Conservation (phyloP, 2,113 vertebrate species). For the Silurus asotus region DNA sequence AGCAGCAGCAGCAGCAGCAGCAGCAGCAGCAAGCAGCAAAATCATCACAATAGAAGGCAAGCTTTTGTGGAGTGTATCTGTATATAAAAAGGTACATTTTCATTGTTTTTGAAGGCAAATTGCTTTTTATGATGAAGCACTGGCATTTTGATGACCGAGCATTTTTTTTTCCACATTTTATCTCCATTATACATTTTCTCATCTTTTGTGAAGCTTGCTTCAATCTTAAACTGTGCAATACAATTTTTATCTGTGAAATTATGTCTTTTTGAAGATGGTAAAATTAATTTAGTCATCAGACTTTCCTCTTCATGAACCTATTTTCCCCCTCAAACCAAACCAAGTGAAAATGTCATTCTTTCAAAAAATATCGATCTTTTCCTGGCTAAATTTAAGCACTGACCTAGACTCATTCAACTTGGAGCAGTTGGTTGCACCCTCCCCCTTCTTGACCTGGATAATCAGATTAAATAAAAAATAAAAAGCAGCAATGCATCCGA, state of each 20-base stretch:
- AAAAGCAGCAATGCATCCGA: conserved; percentile 40
- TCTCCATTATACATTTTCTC: not conserved
- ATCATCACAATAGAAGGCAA: conserved; percentile 54
- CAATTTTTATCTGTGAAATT: not conserved
- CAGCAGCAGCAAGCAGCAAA: conserved; percentile 51
- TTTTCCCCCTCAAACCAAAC: conserved; percentile 59
- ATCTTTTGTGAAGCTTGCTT: not conserved
- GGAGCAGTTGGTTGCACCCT: conserved; percentile 39
- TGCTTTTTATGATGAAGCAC: conserved; percentile 28
- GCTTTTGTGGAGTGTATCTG: conserved; percentile 57
- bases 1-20: conserved; percentile 49
- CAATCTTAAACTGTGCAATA: not conserved
- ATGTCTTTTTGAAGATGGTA: conserved; percentile 56
- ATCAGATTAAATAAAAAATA: conserved; percentile 51
- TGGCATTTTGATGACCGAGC: not conserved
- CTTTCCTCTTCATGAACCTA: conserved; percentile 60
- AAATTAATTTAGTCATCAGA: conserved; percentile 43
- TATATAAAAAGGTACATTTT: conserved; percentile 65
- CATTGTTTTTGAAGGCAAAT: conserved; percentile 12
- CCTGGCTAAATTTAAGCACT: conserved; percentile 53
- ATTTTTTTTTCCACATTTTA: not conserved
- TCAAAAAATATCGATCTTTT: conserved; percentile 59
- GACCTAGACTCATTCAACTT: conserved; percentile 57
- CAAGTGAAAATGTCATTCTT: conserved; percentile 55
- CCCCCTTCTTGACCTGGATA: conserved; percentile 52